Base-by-base conservation (phyloP, 2,888 invertebrate genomes). In the Clitarchus hookeri region DNA sequence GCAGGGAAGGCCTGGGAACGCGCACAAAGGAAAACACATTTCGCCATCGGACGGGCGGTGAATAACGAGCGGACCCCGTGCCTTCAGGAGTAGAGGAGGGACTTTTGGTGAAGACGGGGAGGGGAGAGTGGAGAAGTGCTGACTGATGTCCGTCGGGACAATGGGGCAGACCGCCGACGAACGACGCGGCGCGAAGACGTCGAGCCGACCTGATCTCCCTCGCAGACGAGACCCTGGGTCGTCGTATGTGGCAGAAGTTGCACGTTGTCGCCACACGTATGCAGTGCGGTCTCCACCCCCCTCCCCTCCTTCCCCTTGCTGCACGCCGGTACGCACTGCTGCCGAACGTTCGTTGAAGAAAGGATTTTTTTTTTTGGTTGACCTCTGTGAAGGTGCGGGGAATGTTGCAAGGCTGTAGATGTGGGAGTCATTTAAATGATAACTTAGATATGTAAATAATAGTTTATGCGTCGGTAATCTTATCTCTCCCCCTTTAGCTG, bases 1-100 rank as follows among this genome's bases (percentile, higher is more conserved):
- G 65, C 12, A 19, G 65, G 23, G 16, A 48, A 65, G 65, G n/a
- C 65, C 16, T 16, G 11, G 11, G 65, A 23, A 65, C 23, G 65
- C 65, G 65, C 65, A 65, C 65, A 65, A 65, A 65, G 65, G 65
- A 65, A 65, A 65, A 65, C 65, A 65, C 65, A 65, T 65, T 65
- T 65, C 65, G 65, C 65, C 65, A 65, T 65, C 6, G 65, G 65
- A n/a, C n/a, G 65, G 65, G 65, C 65, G 65, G 19, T 65, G 65
- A 65, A 65, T 65, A n/a, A 65, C 65, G 65, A 65, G 65, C 8
- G 65, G n/a, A 23, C 65, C 65, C 65, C 65, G 65, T 8, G 65
- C 0, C 8, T 65, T 19, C 13, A 16, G 65, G 65, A 65, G n/a
- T 11, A n/a, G 65, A 3, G 65, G 65, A 19, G 19, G n/a, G 23